Evolutionary conservation across 2,888 invertebrate genomes (phyloP).

Genomic region (Drosophila anomalata): DNA sequence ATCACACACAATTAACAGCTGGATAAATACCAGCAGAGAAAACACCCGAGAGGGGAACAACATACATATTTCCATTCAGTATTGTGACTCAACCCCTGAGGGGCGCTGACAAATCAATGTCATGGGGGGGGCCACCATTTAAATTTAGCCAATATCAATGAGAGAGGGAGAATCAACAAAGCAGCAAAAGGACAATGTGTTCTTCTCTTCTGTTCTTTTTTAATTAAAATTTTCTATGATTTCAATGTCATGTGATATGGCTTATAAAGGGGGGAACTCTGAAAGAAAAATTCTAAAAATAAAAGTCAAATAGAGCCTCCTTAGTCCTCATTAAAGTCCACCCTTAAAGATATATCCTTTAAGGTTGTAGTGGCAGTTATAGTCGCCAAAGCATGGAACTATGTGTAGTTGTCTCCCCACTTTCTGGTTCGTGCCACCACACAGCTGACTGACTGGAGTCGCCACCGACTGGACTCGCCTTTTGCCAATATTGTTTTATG

Average conservation of each 20-base stretch:
- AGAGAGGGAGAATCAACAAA: conserved; percentile 24
- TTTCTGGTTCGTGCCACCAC: conserved; percentile 19
- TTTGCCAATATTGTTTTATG: conserved; percentile 76
- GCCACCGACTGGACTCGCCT: conserved; percentile 64
- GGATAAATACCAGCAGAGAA: conserved; percentile 55
- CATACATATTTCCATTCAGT: conserved; percentile 8
- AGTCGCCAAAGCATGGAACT: conserved; percentile 28
- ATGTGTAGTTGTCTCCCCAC: background rate
- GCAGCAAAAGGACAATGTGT: background rate
- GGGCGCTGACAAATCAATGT: conserved; percentile 74
- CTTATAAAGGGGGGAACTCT: background rate
- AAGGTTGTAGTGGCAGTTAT: no score
- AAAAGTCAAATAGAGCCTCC: background rate
- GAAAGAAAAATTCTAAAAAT: background rate
- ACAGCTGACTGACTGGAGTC: conserved; percentile 37
- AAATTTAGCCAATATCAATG: conserved; percentile 63
- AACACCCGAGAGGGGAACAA: conserved; percentile 19
- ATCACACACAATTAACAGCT: conserved; percentile 70
- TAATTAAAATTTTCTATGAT: conserved; percentile 24
- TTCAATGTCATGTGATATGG: conserved; percentile 26
- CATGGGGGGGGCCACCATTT: conserved; percentile 49
- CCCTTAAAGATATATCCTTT: conserved; percentile 5
- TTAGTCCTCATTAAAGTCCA: conserved; percentile 46
- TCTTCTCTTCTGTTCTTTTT: background rate
- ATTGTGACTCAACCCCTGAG: conserved; percentile 23